Base-by-base conservation (phyloP, 2,888 invertebrate species). In the Bombylius major region DNA sequence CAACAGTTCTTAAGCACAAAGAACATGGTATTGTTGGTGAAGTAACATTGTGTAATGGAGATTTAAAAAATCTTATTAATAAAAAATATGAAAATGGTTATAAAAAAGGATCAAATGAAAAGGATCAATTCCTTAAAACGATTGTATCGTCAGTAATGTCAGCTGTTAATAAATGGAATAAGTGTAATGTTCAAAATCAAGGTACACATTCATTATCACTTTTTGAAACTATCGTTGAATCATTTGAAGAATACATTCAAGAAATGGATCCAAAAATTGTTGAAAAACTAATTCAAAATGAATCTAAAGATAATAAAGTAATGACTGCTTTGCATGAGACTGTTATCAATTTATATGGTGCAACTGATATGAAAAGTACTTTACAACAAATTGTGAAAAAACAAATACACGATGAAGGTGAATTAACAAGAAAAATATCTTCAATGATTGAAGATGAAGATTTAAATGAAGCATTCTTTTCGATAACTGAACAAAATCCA, bases 371-470 rank as follows among this genome's bases (percentile, higher is more conserved):
- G 39, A 42, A 42, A 42, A 42, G 39, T 5, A 42, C 8, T 3
- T 42, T 42, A 42, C 47, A 47, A 23, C 47, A 47, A 47, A 23
- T 23, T 14, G n/a, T 55, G 5, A 34, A 46, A 31, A 58, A 57
- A 9, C 51, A 58, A 14, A 54, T 78, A 57, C 75, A 78, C 39
- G 76, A 77, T 14, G 75, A 79, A 65, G 78, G 81, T 58, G 79
- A 81, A 14, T 76, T 84, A 0, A 75, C 83, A 53, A 82, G 84
- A 57, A 81, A 81, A 65, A 74, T 86, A 32, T 77, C 79, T 31
- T 78, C 81, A 62, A 80, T 86, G 56, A 73, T 86, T 51, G 81
- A 80, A 59, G 78, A 80, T 61, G 82, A 83, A 64, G 76, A 83
- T 59, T 78, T 85, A 11, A 79, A 80, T 1, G 76, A 79, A 9